Evolutionary conservation across 2,888 invertebrate species (phyloP).

Genomic region (Heliconius erato): DNA sequence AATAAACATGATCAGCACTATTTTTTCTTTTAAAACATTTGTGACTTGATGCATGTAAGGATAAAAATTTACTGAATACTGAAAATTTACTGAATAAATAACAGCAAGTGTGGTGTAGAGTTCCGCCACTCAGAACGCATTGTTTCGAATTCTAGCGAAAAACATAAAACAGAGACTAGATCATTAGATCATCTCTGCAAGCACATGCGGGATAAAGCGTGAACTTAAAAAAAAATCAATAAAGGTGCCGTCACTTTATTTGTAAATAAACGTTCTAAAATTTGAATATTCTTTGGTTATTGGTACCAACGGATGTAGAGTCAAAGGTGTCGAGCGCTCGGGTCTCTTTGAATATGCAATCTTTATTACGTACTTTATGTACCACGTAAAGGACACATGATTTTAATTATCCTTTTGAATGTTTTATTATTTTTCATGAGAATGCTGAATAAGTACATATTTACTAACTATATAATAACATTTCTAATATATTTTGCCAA

Average conservation of each 20-base stretch:
- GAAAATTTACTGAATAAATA: too few relatives aligned
- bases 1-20: too few relatives aligned
- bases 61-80: too few relatives aligned
- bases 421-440: not conserved
- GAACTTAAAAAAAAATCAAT: too few relatives aligned
- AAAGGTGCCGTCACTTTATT: not conserved
- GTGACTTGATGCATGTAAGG: too few relatives aligned
- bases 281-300: slow-evolving; percentile 8
- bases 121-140: too few relatives aligned
- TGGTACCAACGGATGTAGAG: slow-evolving; percentile 34
- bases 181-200: too few relatives aligned
- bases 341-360: slow-evolving; percentile 34
- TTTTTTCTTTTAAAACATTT: too few relatives aligned
- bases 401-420: slow-evolving; percentile 16
- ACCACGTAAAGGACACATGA: slow-evolving; percentile 29
- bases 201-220: too few relatives aligned
- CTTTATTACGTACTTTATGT: slow-evolving; percentile 21
- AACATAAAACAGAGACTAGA: too few relatives aligned
- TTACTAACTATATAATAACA: not conserved
- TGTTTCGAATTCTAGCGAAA: too few relatives aligned
- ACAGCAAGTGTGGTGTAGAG: too few relatives aligned
- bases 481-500: not conserved
- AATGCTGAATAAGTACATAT: not conserved
- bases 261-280: not conserved
- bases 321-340: slow-evolving; percentile 37